Conservation (phyloP, 1,140 invertebrate genomes). For the Macrobrachium rosenbergii region DNA sequence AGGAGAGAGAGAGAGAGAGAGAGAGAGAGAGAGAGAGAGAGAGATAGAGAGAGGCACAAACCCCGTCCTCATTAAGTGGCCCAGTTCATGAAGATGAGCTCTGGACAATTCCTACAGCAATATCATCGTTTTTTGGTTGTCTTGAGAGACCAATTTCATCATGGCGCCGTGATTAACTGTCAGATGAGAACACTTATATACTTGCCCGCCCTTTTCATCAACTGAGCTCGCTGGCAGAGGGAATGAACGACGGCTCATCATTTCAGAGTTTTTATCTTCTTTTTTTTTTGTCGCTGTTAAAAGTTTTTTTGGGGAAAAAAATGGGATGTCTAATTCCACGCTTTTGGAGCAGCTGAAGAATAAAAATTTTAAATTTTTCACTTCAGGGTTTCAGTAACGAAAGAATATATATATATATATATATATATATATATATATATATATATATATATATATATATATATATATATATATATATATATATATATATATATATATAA, state of each 20-base stretch:
- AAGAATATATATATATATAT: neutral
- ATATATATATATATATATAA: conserved; percentile 12
- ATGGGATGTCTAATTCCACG: neutral
- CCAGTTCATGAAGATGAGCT: neutral
- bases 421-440: neutral
- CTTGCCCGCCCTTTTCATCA: too few relatives aligned
- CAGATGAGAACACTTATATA: too few relatives aligned
- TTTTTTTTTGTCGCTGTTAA: neutral
- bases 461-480: conserved; percentile 18
- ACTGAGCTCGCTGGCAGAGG: neutral
- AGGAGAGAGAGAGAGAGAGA: neutral
- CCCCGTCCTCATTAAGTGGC: too few relatives aligned
- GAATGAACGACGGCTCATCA: neutral
- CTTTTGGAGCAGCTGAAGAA: neutral
- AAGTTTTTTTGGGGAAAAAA: neutral
- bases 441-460: conserved; percentile 14
- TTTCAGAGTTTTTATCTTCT: neutral
- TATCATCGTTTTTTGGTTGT: neutral
- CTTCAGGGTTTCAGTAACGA: neutral
- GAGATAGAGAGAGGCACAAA: too few relatives aligned
- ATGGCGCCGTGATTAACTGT: too few relatives aligned
- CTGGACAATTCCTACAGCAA: neutral
- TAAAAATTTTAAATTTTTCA: neutral
- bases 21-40: neutral
- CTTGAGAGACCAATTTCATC: neutral